These are phyloP conservation scores for Protomyctophum bolini DNA, from an alignment of 2,113 vertebrate genomes.

Conservation along the genomic window DNA sequence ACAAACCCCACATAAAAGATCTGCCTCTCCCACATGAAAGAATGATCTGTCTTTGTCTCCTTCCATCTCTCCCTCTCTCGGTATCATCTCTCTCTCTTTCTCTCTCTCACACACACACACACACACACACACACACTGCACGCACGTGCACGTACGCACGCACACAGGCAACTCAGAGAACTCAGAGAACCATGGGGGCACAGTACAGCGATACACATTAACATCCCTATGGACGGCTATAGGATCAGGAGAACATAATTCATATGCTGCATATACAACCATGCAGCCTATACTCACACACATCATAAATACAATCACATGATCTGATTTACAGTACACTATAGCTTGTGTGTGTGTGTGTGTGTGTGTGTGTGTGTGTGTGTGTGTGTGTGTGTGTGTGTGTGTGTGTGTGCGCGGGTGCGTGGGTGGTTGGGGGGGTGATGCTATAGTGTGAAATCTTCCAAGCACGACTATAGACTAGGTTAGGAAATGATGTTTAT, in stretches of 20 bases:
- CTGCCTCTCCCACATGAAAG: background rate
- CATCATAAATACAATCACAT: background rate
- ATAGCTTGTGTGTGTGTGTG: background rate
- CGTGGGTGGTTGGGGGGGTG: no score
- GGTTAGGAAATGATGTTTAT: no score
- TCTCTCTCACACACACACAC: conserved; percentile 7
- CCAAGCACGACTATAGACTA: no score
- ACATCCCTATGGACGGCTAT: no score
- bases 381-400: no score
- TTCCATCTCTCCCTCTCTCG: conserved; percentile 15
- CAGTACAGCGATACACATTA: no score
- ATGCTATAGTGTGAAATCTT: no score
- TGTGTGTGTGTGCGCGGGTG: no score
- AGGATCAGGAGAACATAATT: no score
- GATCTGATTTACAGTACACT: background rate
- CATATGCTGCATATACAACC: no score
- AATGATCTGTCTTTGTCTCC: conserved; percentile 9
- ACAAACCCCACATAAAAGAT: background rate
- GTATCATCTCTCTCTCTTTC: background rate
- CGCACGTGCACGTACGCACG: background rate
- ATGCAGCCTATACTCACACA: background rate
- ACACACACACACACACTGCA: conserved; percentile 8
- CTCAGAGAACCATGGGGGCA: no score
- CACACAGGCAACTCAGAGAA: background rate
- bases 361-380: no score